These are phyloP conservation scores for Nephrocerus scutellatus DNA, from an alignment of 2,888 invertebrate species.

Conservation along the genomic window DNA sequence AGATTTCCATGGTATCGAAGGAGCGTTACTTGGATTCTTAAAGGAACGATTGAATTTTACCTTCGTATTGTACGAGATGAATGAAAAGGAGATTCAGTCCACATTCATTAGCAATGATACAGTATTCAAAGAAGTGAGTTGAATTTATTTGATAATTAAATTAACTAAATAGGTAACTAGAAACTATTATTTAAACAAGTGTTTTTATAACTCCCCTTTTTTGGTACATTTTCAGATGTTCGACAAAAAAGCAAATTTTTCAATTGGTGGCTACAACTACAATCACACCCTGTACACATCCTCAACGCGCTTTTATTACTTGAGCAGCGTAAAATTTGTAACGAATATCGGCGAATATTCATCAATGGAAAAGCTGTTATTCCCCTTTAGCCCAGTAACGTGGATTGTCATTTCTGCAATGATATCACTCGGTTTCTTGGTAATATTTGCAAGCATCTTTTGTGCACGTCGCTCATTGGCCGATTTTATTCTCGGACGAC, in stretches of 20 bases:
- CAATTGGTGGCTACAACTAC: constrained; percentile 33
- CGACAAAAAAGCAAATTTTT: constrained; percentile 26
- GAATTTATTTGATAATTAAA: no score
- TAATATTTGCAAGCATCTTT: constrained; percentile 15
- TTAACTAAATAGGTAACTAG: no score
- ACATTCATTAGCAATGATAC: constrained; percentile 26
- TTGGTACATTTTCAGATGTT: constrained; percentile 28
- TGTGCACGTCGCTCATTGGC: not conserved
- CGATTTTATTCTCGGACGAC: constrained; percentile 14
- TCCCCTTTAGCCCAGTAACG: constrained; percentile 30
- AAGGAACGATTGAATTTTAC: constrained; percentile 32
- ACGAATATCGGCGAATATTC: constrained; percentile 31
- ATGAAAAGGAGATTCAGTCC: constrained; percentile 23
- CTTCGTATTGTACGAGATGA: constrained; percentile 28
- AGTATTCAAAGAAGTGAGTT: constrained; percentile 30
- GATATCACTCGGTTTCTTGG: constrained; percentile 20
- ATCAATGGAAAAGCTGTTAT: constrained; percentile 32
- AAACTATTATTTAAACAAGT: no score
- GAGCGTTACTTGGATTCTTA: constrained; percentile 30
- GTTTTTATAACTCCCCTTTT: not conserved
- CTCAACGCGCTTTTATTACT: constrained; percentile 30
- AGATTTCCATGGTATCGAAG: constrained; percentile 32
- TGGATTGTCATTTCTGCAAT: constrained; percentile 28
- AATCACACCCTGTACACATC: constrained; percentile 24
- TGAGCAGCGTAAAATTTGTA: constrained; percentile 33